Conservation (phyloP, 2,888 invertebrate genomes). For the Subacronicta megacephala region DNA sequence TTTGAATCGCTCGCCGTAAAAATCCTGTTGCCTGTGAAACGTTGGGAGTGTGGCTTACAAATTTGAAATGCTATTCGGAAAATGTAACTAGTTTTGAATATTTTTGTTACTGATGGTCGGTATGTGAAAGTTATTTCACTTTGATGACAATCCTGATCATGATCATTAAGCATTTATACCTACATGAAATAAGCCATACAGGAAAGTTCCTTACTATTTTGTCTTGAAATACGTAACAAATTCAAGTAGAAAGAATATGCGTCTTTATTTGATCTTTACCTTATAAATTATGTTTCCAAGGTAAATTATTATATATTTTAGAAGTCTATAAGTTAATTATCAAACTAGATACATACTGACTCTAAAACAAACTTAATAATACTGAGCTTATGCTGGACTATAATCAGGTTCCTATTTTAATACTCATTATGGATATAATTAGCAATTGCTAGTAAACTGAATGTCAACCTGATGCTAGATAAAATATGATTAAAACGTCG, state of each 20-base stretch:
- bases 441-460: conserved; percentile 4
- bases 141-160: neutral
- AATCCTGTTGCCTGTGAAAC: conserved; percentile 33
- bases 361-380: neutral
- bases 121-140: conserved; percentile 1
- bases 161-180: neutral
- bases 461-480: conserved; percentile 20
- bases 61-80: conserved; percentile 36
- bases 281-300: no score
- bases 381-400: no score
- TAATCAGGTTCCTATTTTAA: neutral
- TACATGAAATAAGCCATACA: no score
- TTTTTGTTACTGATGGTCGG: conserved; percentile 1
- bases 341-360: no score
- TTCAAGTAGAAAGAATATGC: neutral
- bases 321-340: no score
- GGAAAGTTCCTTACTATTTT: no score
- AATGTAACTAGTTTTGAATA: conserved; percentile 27
- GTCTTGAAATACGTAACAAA: neutral
- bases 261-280: no score
- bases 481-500: conserved; percentile 54
- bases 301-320: no score
- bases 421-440: conserved; percentile 5
- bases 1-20: conserved; percentile 52
- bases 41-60: conserved; percentile 37